Evolutionary conservation across 2,888 invertebrate genomes (phyloP).

Genomic region (Heliconius cydno): DNA sequence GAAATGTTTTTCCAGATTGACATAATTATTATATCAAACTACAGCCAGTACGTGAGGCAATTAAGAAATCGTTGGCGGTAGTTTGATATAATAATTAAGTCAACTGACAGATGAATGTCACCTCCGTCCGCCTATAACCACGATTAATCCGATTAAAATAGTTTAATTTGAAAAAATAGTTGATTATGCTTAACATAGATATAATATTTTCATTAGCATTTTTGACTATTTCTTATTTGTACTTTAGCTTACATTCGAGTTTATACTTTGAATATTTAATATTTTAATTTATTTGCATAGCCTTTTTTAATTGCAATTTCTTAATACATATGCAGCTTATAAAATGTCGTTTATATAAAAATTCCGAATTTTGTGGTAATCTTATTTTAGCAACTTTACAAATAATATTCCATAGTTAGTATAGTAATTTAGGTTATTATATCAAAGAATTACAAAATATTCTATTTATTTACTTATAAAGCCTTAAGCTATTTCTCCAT

Average conservation of each 20-base stretch:
- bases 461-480: not conserved
- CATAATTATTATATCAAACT: too few relatives aligned
- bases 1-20: too few relatives aligned
- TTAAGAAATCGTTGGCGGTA: too few relatives aligned
- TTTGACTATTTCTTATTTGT: not conserved
- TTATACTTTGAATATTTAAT: not conserved
- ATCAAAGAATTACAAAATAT: not conserved
- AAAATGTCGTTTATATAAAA: not conserved
- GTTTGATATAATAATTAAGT: too few relatives aligned
- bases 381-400: not conserved
- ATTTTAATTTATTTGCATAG: not conserved
- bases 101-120: too few relatives aligned
- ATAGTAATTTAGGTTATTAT: not conserved
- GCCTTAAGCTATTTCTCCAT: constrained; percentile 38
- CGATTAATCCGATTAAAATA: too few relatives aligned
- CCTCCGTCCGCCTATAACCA: too few relatives aligned
- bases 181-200: not conserved
- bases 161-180: not conserved
- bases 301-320: not conserved
- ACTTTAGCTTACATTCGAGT: not conserved
- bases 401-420: not conserved
- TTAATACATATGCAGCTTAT: not conserved
- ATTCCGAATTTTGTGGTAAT: not conserved
- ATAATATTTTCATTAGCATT: not conserved
- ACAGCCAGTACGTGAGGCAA: too few relatives aligned